phyloP scores from a whole-genome alignment of 1,140 invertebrate genomes.

The Druon quercuslanigerum region DNA sequence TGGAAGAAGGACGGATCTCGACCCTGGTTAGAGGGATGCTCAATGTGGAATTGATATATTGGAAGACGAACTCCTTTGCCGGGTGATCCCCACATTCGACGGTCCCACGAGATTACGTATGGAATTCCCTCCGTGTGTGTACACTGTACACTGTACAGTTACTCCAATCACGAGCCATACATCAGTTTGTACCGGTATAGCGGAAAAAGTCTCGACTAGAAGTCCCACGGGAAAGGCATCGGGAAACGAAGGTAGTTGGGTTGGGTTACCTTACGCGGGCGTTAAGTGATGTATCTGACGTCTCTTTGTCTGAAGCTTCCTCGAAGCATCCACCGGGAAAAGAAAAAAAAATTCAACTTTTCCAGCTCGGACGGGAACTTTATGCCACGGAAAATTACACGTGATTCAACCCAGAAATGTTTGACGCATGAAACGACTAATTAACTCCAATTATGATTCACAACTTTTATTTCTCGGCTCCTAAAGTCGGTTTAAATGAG shows the following conservation, averaged over 20 bases:
- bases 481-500: no score
- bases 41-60: slow-evolving; percentile 65
- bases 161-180: slow-evolving; percentile 69
- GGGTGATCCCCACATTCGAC: slow-evolving; percentile 8
- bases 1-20: slow-evolving; percentile 43
- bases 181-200: slow-evolving; percentile 57
- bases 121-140: slow-evolving; percentile 45
- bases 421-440: no score
- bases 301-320: not conserved
- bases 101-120: slow-evolving; percentile 32
- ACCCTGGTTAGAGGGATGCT: slow-evolving; percentile 37
- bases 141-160: slow-evolving; percentile 47
- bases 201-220: slow-evolving; percentile 57
- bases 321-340: no score
- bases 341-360: no score
- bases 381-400: no score
- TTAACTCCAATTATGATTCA: no score
- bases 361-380: no score
- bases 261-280: slow-evolving; percentile 27
- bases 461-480: no score
- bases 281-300: slow-evolving; percentile 49
- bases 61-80: slow-evolving; percentile 33
- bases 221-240: slow-evolving; percentile 58
- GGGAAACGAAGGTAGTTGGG: not conserved
- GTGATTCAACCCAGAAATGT: no score